Evolutionary conservation across 2,888 invertebrate genomes (phyloP).

Genomic region (Tenodera sinensis): DNA sequence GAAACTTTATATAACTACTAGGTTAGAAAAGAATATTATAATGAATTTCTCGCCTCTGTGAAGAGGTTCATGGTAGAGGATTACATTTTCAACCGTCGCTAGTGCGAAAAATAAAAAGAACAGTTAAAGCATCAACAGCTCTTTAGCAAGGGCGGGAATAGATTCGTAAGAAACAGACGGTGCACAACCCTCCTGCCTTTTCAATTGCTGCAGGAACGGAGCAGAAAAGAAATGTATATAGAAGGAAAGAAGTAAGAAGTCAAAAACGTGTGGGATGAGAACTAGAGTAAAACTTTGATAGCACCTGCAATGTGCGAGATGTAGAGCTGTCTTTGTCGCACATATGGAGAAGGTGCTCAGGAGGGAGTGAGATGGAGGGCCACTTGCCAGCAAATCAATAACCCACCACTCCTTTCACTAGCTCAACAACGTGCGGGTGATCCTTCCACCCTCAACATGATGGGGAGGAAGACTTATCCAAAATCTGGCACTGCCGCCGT

Average conservation of each 20-base stretch:
- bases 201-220: not conserved
- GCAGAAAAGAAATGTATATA: not conserved
- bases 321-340: not conserved
- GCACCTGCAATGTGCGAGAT: not conserved
- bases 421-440: not conserved
- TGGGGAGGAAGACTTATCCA: not conserved
- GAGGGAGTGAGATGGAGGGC: not conserved
- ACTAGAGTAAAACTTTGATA: not conserved
- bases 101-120: not conserved
- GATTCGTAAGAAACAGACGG: not conserved
- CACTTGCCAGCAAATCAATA: slow-evolving; percentile 15
- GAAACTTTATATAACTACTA: not conserved
- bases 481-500: not conserved
- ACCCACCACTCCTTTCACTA: slow-evolving; percentile 6
- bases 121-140: not conserved
- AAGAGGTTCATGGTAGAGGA: not conserved
- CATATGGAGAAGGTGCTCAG: not conserved
- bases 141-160: not conserved
- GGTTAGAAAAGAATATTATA: not conserved
- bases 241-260: not conserved
- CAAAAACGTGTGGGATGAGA: not conserved
- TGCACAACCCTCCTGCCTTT: not conserved
- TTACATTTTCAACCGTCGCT: not conserved
- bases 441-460: not conserved
- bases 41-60: too few relatives aligned